phyloP scores from a whole-genome alignment of 2,113 vertebrate species.

The Puntigrus tetrazona region DNA sequence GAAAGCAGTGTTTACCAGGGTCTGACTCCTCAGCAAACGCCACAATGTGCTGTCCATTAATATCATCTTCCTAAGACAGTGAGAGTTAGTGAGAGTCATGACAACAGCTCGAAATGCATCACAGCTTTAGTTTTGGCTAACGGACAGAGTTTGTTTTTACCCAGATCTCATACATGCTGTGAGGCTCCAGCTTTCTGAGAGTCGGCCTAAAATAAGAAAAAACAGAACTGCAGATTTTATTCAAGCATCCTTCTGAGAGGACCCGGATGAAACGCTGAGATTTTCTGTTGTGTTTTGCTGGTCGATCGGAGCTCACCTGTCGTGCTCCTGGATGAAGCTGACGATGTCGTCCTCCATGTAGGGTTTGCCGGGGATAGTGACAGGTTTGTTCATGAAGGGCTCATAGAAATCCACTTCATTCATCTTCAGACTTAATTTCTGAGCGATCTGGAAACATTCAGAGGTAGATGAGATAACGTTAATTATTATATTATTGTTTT shows the following conservation, averaged over 20 bases:
- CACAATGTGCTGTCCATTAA: slow-evolving; percentile 91
- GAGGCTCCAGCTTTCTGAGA: slow-evolving; percentile 86
- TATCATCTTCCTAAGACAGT: slow-evolving; percentile 83
- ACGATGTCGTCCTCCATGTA: slow-evolving; percentile 85
- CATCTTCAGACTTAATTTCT: slow-evolving; percentile 85
- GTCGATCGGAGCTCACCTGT: slow-evolving; percentile 72
- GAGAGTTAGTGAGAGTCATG: neutral
- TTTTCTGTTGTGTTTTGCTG: neutral
- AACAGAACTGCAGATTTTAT: neutral
- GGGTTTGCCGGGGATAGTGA: slow-evolving; percentile 85
- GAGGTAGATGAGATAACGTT: neutral
- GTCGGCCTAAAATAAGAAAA: slow-evolving; percentile 77
- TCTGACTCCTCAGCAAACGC: slow-evolving; percentile 92
- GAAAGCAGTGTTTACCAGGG: slow-evolving; percentile 73
- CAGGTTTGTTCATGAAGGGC: slow-evolving; percentile 85
- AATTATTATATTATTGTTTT: no score
- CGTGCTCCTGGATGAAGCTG: slow-evolving; percentile 83
- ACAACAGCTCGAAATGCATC: neutral
- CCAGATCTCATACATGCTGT: slow-evolving; percentile 94
- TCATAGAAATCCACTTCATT: slow-evolving; percentile 91
- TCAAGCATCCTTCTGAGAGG: neutral
- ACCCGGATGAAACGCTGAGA: neutral
- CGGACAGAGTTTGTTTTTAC: slow-evolving; percentile 69
- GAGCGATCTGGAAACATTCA: slow-evolving; percentile 79
- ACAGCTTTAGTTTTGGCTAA: neutral